These are phyloP conservation scores for Ormyrus pomaceus DNA, from an alignment of 2,888 invertebrate genomes.

Conservation along the genomic window DNA sequence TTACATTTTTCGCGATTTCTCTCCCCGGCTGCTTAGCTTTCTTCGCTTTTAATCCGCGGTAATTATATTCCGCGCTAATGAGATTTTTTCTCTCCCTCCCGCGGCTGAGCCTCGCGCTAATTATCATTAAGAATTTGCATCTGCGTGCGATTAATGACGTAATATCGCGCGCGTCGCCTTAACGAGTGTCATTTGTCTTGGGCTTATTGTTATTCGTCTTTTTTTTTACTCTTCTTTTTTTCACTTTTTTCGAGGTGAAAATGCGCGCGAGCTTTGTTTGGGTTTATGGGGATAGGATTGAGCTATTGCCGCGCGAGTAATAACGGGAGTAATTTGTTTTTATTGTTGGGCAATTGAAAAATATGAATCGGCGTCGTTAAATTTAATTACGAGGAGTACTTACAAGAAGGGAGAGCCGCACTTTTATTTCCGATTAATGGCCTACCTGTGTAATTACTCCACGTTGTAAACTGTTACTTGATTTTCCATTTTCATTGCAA, in stretches of 20 bases:
- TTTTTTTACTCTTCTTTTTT: background rate
- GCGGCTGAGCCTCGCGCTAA: constrained; percentile 7
- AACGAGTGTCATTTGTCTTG: background rate
- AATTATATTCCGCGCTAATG: constrained; percentile 48
- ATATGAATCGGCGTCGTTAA: background rate
- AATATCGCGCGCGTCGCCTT: background rate
- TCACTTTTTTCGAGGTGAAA: background rate
- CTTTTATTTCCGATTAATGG: background rate
- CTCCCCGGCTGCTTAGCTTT: background rate
- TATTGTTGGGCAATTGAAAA: too few species aligned
- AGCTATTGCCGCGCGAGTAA: background rate
- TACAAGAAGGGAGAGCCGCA: background rate
- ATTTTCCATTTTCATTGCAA: too few species aligned
- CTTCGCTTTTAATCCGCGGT: constrained; percentile 17
- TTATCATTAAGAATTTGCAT: constrained; percentile 36
- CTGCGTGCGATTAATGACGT: constrained; percentile 27
- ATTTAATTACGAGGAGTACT: background rate
- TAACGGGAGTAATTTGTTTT: background rate
- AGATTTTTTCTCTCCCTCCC: constrained; percentile 41
- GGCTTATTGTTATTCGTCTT: constrained; percentile 20
- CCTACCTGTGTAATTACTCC: background rate
- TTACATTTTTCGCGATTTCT: constrained; percentile 11
- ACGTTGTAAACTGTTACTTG: too few species aligned
- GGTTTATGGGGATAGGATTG: background rate
- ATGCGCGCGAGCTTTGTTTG: background rate